Evolutionary conservation across 2,888 invertebrate species (phyloP), one percentile per base, ranked within the genome.

Genomic region (Drosophila kuntzei): DNA sequence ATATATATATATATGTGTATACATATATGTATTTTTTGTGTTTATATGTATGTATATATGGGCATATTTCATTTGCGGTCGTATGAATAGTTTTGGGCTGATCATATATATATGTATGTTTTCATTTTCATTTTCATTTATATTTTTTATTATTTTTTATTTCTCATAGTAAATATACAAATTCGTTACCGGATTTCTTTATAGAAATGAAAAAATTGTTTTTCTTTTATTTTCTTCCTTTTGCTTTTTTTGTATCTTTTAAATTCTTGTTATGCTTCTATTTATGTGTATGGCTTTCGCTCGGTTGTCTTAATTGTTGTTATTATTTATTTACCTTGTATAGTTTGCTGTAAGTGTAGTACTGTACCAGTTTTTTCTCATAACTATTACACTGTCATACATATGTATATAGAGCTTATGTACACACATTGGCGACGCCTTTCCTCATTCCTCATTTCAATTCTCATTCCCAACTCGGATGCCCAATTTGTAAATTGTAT

Each of bases 301-400:
- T 50, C 64, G 27, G 27, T 69, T 63, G 41, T 69, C 58, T 74
- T 69, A 27, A 54, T 18, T 39, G 18, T 72, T 49, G 25, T 29
- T 54, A 53, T 59, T 27, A 78, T 80, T 55, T 43, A 69, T 85
- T 86, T 85, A 88, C 84, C 84, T 85, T 85, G 84, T 85, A 85
- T 85, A 84, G 84, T 84, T 84, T 84, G 76, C 88, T 86, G 84
- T 88, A 84, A 88, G 88, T 84, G 88, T 83, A 82, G 86, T 85
- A 68, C 82, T 80, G 83, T 77, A 76, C 76, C 79, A 79, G 79
- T 81, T 86, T 69, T 69, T 25, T 62, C 46, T 55, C 71, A 58
- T 57, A 58, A 61, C 76, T 61, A 49, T 75, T 76, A 70, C 71
- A 58, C 71, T 62, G 66, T 65, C 32, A 78, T 75, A 54, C 71